Percentiles rank a stretch among this genome's conserved stretches.
Conservation (phyloP, 2,797 vertebrate species). For the Muscicapa striata region DNA sequence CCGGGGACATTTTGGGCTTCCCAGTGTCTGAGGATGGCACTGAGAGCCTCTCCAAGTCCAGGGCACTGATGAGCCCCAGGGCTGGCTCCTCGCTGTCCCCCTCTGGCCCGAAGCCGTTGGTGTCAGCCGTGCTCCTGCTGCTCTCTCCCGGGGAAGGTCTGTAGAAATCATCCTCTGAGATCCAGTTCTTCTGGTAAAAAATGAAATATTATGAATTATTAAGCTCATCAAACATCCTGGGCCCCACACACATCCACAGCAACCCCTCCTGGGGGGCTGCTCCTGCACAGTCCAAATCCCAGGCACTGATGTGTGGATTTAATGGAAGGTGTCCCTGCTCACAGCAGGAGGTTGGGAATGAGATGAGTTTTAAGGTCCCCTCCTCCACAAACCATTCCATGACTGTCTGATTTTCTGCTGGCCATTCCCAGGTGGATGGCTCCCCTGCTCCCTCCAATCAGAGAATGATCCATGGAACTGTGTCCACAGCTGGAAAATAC, state of each 20-base stretch:
- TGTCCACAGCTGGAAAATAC: not conserved
- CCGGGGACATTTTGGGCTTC: not conserved
- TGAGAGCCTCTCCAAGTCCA: slow-evolving; percentile 44
- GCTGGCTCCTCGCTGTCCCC: not conserved
- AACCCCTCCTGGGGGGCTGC: accelerated
- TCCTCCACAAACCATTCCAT: not conserved
- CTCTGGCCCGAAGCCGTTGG: slow-evolving; percentile 22
- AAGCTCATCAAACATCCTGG: accelerated
- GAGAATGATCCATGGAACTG: accelerated
- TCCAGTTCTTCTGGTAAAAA: slow-evolving; percentile 85
- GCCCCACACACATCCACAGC: accelerated
- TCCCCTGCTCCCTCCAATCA: not conserved
- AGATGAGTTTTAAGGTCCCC: not conserved
- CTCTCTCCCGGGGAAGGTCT: slow-evolving; percentile 75
- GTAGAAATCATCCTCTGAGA: slow-evolving; percentile 94
- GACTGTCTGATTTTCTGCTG: not conserved
- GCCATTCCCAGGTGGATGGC: not conserved
- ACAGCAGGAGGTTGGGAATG: not conserved
- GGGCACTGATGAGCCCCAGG: not conserved
- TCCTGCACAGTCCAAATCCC: not conserved
- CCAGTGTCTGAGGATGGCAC: not conserved
- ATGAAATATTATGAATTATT: not conserved
- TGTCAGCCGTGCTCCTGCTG: not conserved
- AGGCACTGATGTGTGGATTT: not conserved
- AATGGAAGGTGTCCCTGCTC: not conserved